These are phyloP conservation scores for Tachuris rubrigastra DNA, from an alignment of 2,113 vertebrate genomes.

Conservation along the genomic window DNA sequence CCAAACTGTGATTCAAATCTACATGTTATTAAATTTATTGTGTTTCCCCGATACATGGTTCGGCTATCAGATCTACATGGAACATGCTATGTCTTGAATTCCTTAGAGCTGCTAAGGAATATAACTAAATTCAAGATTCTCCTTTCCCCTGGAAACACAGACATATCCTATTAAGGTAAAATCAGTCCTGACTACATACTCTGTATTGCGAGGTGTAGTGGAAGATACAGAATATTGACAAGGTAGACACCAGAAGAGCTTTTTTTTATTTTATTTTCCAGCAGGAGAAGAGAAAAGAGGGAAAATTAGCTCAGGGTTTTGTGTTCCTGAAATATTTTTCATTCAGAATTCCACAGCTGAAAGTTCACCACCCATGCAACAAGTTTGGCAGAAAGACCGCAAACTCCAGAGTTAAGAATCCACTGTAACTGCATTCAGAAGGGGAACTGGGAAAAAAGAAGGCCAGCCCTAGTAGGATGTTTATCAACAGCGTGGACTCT, in stretches of 20 bases:
- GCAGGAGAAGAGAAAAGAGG: background rate
- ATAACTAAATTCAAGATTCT: background rate
- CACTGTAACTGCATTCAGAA: background rate
- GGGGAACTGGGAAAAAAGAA: background rate
- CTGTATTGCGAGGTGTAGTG: background rate
- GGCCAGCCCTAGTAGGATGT: background rate
- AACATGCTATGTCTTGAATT: background rate
- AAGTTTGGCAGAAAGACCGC: background rate
- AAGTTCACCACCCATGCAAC: background rate
- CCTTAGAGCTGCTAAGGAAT: background rate
- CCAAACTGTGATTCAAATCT: slow-evolving; percentile 12
- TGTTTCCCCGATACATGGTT: background rate
- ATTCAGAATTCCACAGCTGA: background rate
- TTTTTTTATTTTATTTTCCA: background rate
- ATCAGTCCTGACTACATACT: background rate
- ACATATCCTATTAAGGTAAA: background rate
- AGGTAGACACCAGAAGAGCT: background rate
- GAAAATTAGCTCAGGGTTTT: background rate
- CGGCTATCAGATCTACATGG: background rate
- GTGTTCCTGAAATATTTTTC: background rate
- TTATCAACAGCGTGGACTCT: background rate
- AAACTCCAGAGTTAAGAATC: background rate
- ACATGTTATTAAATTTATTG: background rate
- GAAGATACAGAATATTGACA: background rate
- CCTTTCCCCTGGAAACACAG: background rate